A percentile compares a stretch with the other conserved stretches of the same genome.
Evolutionary conservation across 2,888 invertebrate genomes (phyloP).

Genomic region (Lasioglossum malachurum): DNA sequence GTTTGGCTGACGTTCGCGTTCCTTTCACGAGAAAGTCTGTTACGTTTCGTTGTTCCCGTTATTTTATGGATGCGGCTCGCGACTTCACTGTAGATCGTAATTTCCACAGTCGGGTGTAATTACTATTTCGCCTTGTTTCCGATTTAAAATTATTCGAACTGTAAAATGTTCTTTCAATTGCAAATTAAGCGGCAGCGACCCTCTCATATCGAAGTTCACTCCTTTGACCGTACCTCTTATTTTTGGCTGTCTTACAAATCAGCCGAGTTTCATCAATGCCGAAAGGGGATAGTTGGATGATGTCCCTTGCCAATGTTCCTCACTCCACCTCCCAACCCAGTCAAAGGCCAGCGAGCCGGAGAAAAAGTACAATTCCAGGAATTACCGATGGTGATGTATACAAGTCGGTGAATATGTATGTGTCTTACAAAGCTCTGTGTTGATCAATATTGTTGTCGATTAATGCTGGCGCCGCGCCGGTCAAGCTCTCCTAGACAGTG

Average conservation of each 20-base stretch:
- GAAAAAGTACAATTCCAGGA: background rate
- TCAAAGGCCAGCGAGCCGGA: background rate
- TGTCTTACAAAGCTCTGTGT: background rate
- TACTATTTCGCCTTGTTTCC: background rate
- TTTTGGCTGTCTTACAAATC: background rate
- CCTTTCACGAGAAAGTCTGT: background rate
- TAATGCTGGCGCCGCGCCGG: slow-evolving; percentile 1
- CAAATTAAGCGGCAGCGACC: background rate
- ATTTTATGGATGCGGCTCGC: background rate
- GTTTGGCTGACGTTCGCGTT: slow-evolving; percentile 10
- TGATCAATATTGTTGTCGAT: slow-evolving; percentile 9
- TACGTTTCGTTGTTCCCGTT: background rate
- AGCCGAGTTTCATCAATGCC: background rate
- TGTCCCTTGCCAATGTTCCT: background rate
- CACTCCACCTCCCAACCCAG: background rate
- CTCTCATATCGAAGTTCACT: too few relatives aligned
- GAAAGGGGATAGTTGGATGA: background rate
- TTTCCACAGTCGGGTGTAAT: background rate
- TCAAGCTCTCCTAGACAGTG: background rate
- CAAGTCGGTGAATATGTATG: slow-evolving; percentile 9
- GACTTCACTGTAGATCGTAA: background rate
- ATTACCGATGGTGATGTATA: slow-evolving; percentile 13
- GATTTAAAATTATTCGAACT: background rate
- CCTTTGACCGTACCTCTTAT: background rate
- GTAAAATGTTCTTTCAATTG: background rate